These are phyloP conservation scores for Zoroaster sp. DNA, from an alignment of 53 echinoderm and acorn worm genomes.

Conservation along the genomic window DNA sequence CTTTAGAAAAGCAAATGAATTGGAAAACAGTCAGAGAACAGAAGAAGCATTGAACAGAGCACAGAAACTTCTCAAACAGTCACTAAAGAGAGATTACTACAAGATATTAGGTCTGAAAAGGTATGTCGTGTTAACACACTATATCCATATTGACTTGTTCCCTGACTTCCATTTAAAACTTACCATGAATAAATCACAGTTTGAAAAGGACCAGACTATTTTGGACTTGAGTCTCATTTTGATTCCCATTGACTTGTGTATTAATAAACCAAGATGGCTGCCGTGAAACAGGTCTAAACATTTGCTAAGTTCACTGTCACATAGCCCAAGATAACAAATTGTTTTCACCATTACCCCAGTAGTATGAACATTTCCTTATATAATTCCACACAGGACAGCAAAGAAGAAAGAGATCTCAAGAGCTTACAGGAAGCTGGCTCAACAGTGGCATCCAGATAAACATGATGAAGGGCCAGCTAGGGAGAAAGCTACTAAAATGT, in stretches of 20 bases:
- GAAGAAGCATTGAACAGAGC: slow-evolving; percentile 77
- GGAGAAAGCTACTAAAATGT: slow-evolving; percentile 80
- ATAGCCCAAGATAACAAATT: no score
- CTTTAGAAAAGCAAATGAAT: slow-evolving; percentile 82
- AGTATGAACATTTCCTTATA: not conserved
- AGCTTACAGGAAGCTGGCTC: slow-evolving; percentile 88
- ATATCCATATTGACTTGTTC: not conserved
- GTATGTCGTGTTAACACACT: slow-evolving; percentile 37
- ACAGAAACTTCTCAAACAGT: slow-evolving; percentile 96
- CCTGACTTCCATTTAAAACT: not conserved
- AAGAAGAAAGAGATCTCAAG: slow-evolving; percentile 83
- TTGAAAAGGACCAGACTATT: no score
- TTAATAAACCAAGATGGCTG: no score
- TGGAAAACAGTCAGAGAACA: slow-evolving; percentile 80
- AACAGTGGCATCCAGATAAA: slow-evolving; percentile 98
- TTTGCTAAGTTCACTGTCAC: no score
- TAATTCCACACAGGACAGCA: slow-evolving; percentile 69
- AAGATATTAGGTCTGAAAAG: slow-evolving; percentile 98
- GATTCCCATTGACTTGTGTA: no score
- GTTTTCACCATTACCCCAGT: no score
- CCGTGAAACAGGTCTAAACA: no score
- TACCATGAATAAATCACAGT: no score
- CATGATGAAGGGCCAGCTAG: slow-evolving; percentile 79
- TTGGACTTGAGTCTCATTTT: no score
- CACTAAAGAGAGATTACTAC: slow-evolving; percentile 96